A percentile compares a stretch with the other conserved stretches of the same genome.
phyloP scores from a whole-genome alignment of 2,888 invertebrate genomes.

The Fragum sueziense region DNA sequence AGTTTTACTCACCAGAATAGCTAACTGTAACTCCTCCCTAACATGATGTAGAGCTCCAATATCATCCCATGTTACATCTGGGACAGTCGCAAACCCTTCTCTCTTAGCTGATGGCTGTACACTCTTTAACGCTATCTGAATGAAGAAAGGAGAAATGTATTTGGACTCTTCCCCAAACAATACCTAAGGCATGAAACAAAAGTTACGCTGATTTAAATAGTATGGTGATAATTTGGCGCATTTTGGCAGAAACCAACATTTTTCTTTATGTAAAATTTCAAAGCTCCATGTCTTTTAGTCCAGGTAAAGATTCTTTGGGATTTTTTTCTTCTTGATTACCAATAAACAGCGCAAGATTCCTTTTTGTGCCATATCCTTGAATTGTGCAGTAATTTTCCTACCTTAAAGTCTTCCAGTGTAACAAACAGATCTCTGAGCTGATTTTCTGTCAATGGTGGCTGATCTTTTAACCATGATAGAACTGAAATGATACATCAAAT shows the following conservation, averaged over 20 bases:
- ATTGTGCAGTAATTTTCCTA: conserved; percentile 52
- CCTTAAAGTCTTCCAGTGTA: conserved; percentile 88
- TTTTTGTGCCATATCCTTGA: too few species aligned
- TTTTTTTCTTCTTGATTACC: too few species aligned
- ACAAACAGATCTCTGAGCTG: conserved; percentile 88
- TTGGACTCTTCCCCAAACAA: too few species aligned
- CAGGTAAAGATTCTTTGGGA: too few species aligned
- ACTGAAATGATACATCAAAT: conserved; percentile 60
- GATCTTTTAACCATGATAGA: conserved; percentile 76
- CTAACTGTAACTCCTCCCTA: conserved; percentile 93
- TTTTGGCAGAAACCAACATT: too few species aligned
- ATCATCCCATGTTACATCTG: conserved; percentile 98
- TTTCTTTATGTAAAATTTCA: too few species aligned
- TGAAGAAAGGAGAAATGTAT: too few species aligned
- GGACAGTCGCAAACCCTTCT: conserved; percentile 98
- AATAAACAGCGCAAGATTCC: too few species aligned
- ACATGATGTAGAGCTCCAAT: conserved; percentile 95
- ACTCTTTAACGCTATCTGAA: conserved; percentile 86
- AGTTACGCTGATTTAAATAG: too few species aligned
- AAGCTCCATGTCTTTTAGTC: too few species aligned
- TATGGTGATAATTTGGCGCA: too few species aligned
- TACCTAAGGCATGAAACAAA: too few species aligned
- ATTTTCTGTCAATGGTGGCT: conserved; percentile 84
- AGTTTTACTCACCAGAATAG: conserved; percentile 88
- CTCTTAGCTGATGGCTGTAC: conserved; percentile 97